phyloP scores from a whole-genome alignment of 2,113 vertebrate species.

The Sceloporus tristichus region DNA sequence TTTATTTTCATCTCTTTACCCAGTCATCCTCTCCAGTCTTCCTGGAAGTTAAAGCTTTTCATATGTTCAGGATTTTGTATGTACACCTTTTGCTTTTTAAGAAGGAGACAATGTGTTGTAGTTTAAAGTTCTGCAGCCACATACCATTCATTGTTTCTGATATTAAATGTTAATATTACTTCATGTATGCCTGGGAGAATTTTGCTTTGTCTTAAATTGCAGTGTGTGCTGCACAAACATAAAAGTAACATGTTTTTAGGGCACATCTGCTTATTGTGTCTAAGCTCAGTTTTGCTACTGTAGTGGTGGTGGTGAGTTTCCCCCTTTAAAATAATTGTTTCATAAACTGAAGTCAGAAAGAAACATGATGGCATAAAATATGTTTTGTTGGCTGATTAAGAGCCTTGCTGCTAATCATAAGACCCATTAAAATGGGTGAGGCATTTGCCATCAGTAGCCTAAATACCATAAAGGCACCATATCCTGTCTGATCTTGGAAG shows the following conservation, averaged over 20 bases:
- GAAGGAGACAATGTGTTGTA: slow-evolving; percentile 44
- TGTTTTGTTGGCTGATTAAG: background rate
- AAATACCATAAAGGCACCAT: no score
- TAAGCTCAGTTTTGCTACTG: background rate
- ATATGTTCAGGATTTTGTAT: background rate
- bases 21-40: slow-evolving; percentile 12
- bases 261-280: background rate
- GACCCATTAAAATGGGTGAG: no score
- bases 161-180: slow-evolving; percentile 2
- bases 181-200: background rate
- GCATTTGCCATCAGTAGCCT: no score
- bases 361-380: background rate
- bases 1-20: slow-evolving; percentile 30
- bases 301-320: background rate
- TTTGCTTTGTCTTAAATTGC: background rate
- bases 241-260: background rate
- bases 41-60: slow-evolving; percentile 25
- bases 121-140: slow-evolving; percentile 53
- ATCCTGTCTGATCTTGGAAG: no score
- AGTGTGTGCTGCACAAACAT: background rate
- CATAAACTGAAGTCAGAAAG: background rate
- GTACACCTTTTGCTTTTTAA: background rate
- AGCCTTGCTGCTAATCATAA: background rate
- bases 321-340: no score
- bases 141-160: slow-evolving; percentile 25